Conservation (phyloP, 1,140 invertebrate genomes). For the Drosophila burlai region DNA sequence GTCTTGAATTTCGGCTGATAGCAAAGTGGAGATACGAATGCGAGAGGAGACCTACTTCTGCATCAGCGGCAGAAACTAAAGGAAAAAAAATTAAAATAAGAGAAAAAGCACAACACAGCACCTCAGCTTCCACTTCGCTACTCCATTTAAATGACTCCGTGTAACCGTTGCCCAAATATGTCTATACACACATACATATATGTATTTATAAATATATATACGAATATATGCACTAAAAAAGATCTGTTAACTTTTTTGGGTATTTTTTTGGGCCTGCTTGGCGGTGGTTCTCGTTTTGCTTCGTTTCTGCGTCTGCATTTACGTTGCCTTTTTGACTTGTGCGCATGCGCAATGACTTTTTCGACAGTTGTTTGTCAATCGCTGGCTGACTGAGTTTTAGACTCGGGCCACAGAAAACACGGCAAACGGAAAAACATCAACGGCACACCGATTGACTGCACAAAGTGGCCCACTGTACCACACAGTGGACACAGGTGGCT, state of each 20-base stretch:
- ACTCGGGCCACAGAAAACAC: constrained; percentile 24
- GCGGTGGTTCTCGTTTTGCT: constrained; percentile 44
- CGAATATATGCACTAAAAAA: constrained; percentile 29
- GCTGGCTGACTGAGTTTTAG: constrained; percentile 40
- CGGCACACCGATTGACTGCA: constrained; percentile 40
- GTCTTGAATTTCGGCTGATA: constrained; percentile 48
- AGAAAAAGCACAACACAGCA: constrained; percentile 25
- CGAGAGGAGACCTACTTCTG: constrained; percentile 70
- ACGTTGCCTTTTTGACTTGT: constrained; percentile 75
- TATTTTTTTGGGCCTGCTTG: constrained; percentile 7
- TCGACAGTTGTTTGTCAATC: constrained; percentile 81
- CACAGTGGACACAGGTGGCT: constrained; percentile 31
- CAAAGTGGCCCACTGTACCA: constrained; percentile 30
- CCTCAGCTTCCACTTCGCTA: constrained; percentile 70
- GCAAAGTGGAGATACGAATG: constrained; percentile 47
- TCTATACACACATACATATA: background rate
- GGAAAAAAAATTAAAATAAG: constrained; percentile 1
- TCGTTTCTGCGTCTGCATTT: constrained; percentile 61
- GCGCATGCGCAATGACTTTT: constrained; percentile 80
- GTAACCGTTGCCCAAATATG: constrained; percentile 71
- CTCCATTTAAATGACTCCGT: constrained; percentile 75
- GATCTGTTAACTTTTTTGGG: constrained; percentile 62
- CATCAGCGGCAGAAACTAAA: constrained; percentile 21
- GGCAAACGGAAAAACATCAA: constrained; percentile 23
- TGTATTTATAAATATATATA: background rate